phyloP scores from a whole-genome alignment of 2,113 vertebrate genomes.

The Epinephelus fuscoguttatus region DNA sequence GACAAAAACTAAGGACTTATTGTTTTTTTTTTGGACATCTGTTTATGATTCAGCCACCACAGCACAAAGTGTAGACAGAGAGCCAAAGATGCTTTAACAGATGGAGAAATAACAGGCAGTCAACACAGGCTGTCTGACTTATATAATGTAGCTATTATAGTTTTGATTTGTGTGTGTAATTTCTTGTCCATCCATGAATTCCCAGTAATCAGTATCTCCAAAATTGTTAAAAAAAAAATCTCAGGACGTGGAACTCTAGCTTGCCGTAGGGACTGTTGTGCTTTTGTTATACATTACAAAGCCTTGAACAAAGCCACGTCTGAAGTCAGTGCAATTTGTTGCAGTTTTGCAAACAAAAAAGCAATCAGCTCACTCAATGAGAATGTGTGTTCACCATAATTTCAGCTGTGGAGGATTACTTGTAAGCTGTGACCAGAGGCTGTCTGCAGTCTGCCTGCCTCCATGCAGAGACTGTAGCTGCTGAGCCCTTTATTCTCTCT shows the following conservation, averaged over 20 bases:
- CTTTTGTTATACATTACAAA: neutral
- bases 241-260: neutral
- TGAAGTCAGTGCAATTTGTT: constrained; percentile 35
- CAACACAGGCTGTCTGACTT: constrained; percentile 20
- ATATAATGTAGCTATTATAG: neutral
- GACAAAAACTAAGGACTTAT: constrained; percentile 4
- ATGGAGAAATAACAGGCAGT: constrained; percentile 12
- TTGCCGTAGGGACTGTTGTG: neutral
- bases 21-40: constrained; percentile 33
- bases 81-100: neutral
- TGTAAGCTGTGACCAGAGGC: constrained; percentile 47
- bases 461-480: constrained; percentile 40
- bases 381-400: constrained; percentile 35
- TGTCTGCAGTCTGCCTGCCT: constrained; percentile 43
- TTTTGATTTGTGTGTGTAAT: neutral
- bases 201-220: neutral
- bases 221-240: neutral
- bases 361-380: constrained; percentile 12
- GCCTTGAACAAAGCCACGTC: constrained; percentile 13
- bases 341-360: constrained; percentile 38
- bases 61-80: neutral
- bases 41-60: constrained; percentile 15
- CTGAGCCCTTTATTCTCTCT: constrained; percentile 59
- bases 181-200: neutral
- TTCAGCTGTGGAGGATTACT: constrained; percentile 59